Percentiles rank a stretch among this genome's conserved stretches.
Evolutionary conservation across 1,140 invertebrate genomes (phyloP).

Genomic region (Hyphantria cunea): DNA sequence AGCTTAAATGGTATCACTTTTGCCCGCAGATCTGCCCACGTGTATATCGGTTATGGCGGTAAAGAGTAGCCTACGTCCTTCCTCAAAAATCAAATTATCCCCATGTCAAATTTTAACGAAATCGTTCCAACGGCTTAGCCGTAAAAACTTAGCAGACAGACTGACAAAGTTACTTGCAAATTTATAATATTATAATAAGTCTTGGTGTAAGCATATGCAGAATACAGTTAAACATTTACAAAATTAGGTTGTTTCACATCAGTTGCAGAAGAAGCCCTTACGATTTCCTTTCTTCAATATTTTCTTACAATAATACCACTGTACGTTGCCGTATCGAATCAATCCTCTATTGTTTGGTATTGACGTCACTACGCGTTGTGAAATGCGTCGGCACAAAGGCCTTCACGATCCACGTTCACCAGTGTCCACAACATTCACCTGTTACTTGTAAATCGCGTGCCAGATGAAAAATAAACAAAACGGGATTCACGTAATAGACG

Average conservation of each 20-base stretch:
- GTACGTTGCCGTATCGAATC: constrained; percentile 41
- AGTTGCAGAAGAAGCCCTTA: constrained; percentile 32
- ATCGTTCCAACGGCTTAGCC: too few species aligned
- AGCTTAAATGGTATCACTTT: too few species aligned
- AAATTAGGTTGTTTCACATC: constrained; percentile 30
- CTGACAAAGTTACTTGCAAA: too few species aligned
- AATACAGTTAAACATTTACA: constrained; percentile 6
- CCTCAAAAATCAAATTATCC: too few species aligned
- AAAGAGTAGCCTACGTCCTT: too few species aligned
- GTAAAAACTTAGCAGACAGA: too few species aligned
- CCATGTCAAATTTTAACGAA: too few species aligned
- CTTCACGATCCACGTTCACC: constrained; percentile 25
- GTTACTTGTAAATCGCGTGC: constrained; percentile 23
- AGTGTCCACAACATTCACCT: constrained; percentile 33
- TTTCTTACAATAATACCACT: constrained; percentile 29
- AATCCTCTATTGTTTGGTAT: constrained; percentile 52
- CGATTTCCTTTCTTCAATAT: constrained; percentile 43
- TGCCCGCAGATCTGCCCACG: too few species aligned
- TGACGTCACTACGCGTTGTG: constrained; percentile 43
- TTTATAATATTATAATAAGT: too few species aligned
- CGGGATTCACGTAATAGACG: constrained; percentile 9
- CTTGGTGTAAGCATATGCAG: too few species aligned
- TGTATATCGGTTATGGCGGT: too few species aligned
- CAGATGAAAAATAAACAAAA: not conserved
- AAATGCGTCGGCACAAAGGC: constrained; percentile 33